A percentile compares a stretch with the other conserved stretches of the same genome.
These are phyloP conservation scores for Pogona vitticeps DNA, from an alignment of 2,113 vertebrate species.

Conservation along the genomic window DNA sequence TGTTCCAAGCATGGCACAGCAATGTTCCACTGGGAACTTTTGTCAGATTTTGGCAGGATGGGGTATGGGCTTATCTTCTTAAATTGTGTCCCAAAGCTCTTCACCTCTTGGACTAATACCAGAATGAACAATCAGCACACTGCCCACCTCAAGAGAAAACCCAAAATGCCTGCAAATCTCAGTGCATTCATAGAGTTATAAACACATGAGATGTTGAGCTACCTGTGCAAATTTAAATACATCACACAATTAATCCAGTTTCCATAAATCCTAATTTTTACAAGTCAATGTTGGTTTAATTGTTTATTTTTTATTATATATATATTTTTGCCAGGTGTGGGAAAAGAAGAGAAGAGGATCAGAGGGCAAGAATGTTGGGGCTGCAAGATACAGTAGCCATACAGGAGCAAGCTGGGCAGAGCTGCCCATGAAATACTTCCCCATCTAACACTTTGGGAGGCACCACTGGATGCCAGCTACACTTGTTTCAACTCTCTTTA, in stretches of 20 bases:
- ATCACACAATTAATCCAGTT: neutral
- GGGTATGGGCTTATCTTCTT: neutral
- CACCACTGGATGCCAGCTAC: too few relatives aligned
- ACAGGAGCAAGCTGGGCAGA: neutral
- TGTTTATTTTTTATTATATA: too few relatives aligned
- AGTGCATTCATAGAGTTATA: neutral
- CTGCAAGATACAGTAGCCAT: neutral
- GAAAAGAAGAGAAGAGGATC: neutral
- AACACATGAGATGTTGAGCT: neutral
- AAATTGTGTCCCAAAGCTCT: neutral
- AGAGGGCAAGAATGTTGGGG: neutral
- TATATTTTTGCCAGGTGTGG: neutral
- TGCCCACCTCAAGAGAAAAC: neutral
- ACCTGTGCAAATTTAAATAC: neutral
- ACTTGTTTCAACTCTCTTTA: too few relatives aligned
- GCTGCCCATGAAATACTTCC: neutral
- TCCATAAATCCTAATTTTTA: neutral
- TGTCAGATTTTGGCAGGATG: neutral
- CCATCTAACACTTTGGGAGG: neutral
- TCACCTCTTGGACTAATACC: neutral
- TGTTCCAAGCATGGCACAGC: neutral
- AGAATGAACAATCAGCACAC: neutral
- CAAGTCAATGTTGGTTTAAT: neutral
- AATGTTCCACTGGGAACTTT: neutral
- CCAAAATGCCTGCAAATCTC: neutral